These are phyloP conservation scores for Parotocinclus haroldoi DNA, from an alignment of 2,797 vertebrate genomes.

Conservation along the genomic window DNA sequence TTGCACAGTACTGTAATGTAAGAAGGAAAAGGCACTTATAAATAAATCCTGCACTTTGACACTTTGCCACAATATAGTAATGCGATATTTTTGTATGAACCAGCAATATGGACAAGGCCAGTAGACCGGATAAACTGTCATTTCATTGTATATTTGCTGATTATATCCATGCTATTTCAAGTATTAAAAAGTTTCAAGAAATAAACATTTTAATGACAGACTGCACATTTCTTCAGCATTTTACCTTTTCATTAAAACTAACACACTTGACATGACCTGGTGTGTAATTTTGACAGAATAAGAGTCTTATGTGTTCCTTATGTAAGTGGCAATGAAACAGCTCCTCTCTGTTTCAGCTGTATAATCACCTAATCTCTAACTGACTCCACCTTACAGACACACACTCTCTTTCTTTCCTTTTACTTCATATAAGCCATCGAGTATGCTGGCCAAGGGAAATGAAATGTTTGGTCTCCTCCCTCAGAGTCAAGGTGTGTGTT, in stretches of 20 bases:
- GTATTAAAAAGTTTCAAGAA: too few relatives aligned
- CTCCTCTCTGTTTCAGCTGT: constrained; percentile 26
- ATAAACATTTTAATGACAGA: background rate
- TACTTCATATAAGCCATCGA: constrained; percentile 69
- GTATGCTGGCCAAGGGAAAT: constrained; percentile 75
- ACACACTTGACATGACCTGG: constrained; percentile 11
- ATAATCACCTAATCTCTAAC: constrained; percentile 46
- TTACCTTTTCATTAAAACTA: background rate
- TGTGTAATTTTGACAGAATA: constrained; percentile 32
- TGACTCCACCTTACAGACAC: constrained; percentile 37
- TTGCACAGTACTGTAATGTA: too few relatives aligned
- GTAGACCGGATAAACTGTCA: too few relatives aligned
- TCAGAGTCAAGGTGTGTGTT: constrained; percentile 17
- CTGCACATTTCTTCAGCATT: background rate
- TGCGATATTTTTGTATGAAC: too few relatives aligned
- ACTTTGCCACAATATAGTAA: too few relatives aligned
- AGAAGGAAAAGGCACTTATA: too few relatives aligned
- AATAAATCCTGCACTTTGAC: too few relatives aligned
- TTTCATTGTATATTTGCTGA: too few relatives aligned
- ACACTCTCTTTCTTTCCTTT: constrained; percentile 60
- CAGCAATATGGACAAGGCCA: too few relatives aligned
- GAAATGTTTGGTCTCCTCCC: constrained; percentile 72
- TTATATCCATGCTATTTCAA: too few relatives aligned
- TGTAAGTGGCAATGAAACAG: constrained; percentile 41
- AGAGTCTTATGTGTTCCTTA: constrained; percentile 38